Base-by-base conservation (phyloP, 2,888 invertebrate species). In the Torymus texanus region DNA sequence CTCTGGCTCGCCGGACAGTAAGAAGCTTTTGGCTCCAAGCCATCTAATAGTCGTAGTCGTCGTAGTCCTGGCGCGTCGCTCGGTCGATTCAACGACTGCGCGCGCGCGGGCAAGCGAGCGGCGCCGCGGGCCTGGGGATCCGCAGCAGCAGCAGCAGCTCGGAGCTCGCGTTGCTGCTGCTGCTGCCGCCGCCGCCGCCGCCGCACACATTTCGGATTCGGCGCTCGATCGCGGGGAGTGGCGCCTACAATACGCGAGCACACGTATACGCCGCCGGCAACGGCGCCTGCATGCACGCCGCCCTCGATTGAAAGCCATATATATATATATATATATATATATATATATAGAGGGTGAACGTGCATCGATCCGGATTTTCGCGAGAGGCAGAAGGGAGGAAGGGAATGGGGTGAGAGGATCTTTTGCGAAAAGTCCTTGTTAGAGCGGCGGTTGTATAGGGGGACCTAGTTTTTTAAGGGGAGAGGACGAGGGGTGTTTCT, bases 21-120 rank as follows among this genome's bases (percentile, higher is more conserved):
- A 85, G 87, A 84, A 84, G 83, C 82, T 83, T 83, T 86, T 88
- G 87, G 87, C 87, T 84, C 77, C 63, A 55, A 81, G 86, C 86
- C 86, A 87, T 85, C 85, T 85, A 84, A 86, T 86, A 85, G 84
- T 82, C 83, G 74, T 73, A 62, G 72, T 74, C 75, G 79, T 66
- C 21, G 61, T 62, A 59, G 70, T 63, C 67, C 58, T 67, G 63
- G 76, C 18, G 80, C 41, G 41, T 41, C 41, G 41, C 41, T 53
- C 78, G 81, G 81, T 81, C 81, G 81, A 81, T 81, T 75, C 78
- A 75, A 78, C 75, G 72, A 50, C 72, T 63, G 65, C 62, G 74
- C 58, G 73, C 80, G 56, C 67, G 56, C 65, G 73, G 2, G 14
- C 75, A 51, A 51, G 61, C 18, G 67, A 66, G 73, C 76, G 73